These are phyloP conservation scores for Macaca fascicularis DNA, from an alignment of 2,113 vertebrate species.

Conservation along the genomic window T2T-MFA8v1.1 NC_088376.1:92415001-92415500, in stretches of 20 bases:
- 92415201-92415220: not conserved
- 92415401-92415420: not conserved
- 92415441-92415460: not conserved
- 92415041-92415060: not conserved
- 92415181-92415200: not conserved
- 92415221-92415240: not conserved
- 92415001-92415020: not conserved
- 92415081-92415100: not conserved
- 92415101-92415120: not conserved
- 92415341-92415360: not conserved
- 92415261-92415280: not conserved
- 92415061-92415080: not conserved
- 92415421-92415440: slow-evolving; percentile 1
- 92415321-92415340: not conserved
- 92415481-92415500: not conserved
- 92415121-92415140: not conserved
- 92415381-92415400: not conserved
- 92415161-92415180: not conserved
- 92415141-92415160: not conserved
- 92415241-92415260: not conserved
- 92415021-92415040: not conserved
- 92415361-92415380: not conserved
- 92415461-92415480: not conserved
- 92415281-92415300: not conserved
- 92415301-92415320: not conserved